Percentiles rank a stretch among this genome's conserved stretches.
These are phyloP conservation scores for Rafetus swinhoei DNA, from an alignment of 2,113 vertebrate genomes.

Conservation along the genomic window DNA sequence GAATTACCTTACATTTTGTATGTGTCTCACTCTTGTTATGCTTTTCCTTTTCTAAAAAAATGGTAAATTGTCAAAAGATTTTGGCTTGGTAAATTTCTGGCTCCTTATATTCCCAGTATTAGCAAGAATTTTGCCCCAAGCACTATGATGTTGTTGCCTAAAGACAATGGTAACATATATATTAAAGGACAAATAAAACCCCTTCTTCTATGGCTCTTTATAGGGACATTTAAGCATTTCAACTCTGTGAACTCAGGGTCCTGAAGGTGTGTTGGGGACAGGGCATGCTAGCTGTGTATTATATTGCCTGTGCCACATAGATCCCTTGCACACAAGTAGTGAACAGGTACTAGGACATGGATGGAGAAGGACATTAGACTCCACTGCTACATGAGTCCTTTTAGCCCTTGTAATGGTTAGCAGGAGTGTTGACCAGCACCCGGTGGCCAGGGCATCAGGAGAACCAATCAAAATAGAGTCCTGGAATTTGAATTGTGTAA, in stretches of 20 bases:
- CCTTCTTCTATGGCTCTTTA: not conserved
- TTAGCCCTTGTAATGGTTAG: not conserved
- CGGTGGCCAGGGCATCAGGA: too few relatives aligned
- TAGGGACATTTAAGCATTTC: rapidly evolving
- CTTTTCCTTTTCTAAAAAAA: not conserved
- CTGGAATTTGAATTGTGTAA: too few relatives aligned
- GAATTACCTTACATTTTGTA: not conserved
- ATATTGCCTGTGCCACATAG: not conserved
- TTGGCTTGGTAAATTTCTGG: not conserved
- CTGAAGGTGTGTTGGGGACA: not conserved
- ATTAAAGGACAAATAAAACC: not conserved
- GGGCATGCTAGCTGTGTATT: rapidly evolving
- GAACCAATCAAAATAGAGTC: too few relatives aligned
- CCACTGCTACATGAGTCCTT: not conserved
- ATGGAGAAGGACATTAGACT: not conserved
- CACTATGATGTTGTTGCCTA: not conserved
- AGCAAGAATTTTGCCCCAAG: not conserved
- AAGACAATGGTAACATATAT: not conserved
- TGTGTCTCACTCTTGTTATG: not conserved
- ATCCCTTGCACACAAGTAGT: not conserved
- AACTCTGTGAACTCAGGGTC: not conserved
- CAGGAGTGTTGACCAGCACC: too few relatives aligned
- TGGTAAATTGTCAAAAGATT: not conserved
- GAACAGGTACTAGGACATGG: rapidly evolving
- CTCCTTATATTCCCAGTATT: not conserved